A percentile compares a stretch with the other conserved stretches of the same genome.
These are phyloP conservation scores for Epinephelus fuscoguttatus DNA, from an alignment of 2,113 vertebrate genomes.

Conservation along the genomic window DNA sequence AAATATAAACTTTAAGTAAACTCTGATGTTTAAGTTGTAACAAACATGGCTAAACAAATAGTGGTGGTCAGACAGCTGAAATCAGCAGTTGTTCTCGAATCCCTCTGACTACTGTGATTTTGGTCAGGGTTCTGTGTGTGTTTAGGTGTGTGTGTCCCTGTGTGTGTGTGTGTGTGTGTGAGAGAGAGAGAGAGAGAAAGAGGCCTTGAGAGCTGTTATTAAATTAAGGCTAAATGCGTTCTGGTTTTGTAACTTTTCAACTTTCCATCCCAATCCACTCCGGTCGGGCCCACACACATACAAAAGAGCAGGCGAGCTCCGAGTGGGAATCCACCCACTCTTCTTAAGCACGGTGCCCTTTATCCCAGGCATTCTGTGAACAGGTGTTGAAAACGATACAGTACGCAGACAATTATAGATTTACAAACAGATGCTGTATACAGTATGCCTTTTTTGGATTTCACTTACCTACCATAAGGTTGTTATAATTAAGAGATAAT, in stretches of 20 bases:
- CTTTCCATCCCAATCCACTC: slow-evolving; percentile 32
- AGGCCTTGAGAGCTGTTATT: slow-evolving; percentile 25
- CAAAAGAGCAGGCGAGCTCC: slow-evolving; percentile 32
- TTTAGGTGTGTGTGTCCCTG: not conserved
- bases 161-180: not conserved
- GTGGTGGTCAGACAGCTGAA: not conserved
- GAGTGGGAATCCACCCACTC: slow-evolving; percentile 51
- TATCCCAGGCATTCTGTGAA: slow-evolving; percentile 17
- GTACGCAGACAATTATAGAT: not conserved
- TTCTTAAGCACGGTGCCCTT: slow-evolving; percentile 37
- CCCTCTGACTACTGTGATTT: not conserved
- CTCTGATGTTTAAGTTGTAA: not conserved
- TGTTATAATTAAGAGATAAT: not conserved
- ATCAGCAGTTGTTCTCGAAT: not conserved
- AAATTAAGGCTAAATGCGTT: slow-evolving; percentile 37
- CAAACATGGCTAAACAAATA: not conserved
- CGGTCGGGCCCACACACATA: slow-evolving; percentile 38
- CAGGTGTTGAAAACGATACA: slow-evolving; percentile 19
- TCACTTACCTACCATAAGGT: not conserved
- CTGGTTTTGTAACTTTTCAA: slow-evolving; percentile 62
- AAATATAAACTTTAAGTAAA: not conserved
- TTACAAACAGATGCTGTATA: not conserved
- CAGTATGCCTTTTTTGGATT: not conserved
- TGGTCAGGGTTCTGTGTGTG: not conserved
- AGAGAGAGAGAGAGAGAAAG: not conserved